These are phyloP conservation scores for Coturnix japonica DNA, from an alignment of 2,113 vertebrate genomes.

Conservation along the genomic window DNA sequence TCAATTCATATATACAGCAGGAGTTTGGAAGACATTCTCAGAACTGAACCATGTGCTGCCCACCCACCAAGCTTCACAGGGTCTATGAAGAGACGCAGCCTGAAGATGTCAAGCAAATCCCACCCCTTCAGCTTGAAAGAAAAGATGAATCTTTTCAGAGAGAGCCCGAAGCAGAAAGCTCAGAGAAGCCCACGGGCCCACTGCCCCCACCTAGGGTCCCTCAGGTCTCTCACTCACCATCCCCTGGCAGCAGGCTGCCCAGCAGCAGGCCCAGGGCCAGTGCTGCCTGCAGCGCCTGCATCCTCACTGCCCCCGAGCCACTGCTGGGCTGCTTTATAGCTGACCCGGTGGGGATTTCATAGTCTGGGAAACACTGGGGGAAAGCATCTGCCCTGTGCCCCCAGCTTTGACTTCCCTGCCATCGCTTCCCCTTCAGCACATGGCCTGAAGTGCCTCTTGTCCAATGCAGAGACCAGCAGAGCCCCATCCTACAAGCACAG, in stretches of 20 bases:
- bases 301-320: fast-evolving
- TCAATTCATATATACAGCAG: fast-evolving
- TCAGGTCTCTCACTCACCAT: neutral
- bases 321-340: neutral
- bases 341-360: neutral
- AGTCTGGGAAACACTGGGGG: neutral
- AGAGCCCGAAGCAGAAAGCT: fast-evolving
- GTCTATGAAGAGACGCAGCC: neutral
- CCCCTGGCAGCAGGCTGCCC: neutral
- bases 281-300: neutral
- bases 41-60: fast-evolving
- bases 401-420: neutral
- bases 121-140: neutral
- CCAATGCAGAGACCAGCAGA: fast-evolving
- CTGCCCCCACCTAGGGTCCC: fast-evolving
- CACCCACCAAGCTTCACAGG: fast-evolving
- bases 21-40: neutral
- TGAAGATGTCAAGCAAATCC: neutral
- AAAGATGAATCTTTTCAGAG: neutral
- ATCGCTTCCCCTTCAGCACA: neutral
- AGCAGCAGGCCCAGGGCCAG: slow-evolving; percentile 38
- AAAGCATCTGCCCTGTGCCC: fast-evolving
- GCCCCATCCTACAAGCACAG: fast-evolving
- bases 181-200: fast-evolving
- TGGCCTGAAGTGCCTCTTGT: fast-evolving